Percentiles rank a stretch among this genome's conserved stretches.
These are phyloP conservation scores for Margarornis squamiger DNA, from an alignment of 2,797 vertebrate species.

Conservation along the genomic window DNA sequence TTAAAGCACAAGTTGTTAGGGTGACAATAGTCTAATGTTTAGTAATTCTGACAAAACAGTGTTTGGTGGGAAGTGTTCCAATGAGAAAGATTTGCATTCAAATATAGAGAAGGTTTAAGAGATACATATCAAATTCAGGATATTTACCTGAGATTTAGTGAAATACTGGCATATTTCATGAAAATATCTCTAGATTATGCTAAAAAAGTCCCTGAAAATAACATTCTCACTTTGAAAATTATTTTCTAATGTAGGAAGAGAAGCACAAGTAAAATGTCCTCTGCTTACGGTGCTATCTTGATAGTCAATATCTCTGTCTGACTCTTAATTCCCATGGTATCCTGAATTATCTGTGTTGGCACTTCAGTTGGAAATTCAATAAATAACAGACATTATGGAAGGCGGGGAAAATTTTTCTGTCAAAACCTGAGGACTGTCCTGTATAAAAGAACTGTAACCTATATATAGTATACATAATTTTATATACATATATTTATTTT, in stretches of 20 bases:
- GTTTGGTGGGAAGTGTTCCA: not conserved
- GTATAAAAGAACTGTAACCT: not conserved
- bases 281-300: not conserved
- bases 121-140: not conserved
- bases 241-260: not conserved
- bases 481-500: not conserved
- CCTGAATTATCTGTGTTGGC: not conserved
- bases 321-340: not conserved
- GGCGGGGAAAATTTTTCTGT: not conserved
- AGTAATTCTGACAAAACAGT: not conserved
- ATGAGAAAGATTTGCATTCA: not conserved
- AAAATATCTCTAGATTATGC: not conserved
- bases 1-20: not conserved
- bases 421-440: not conserved
- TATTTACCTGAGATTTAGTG: not conserved
- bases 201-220: not conserved
- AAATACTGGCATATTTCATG: not conserved
- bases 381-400: not conserved
- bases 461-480: not conserved
- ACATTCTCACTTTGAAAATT: not conserved
- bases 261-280: not conserved
- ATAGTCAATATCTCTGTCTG: not conserved
- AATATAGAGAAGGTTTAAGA: not conserved
- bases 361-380: not conserved
- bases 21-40: not conserved